Evolutionary conservation across 2,888 invertebrate species (phyloP).

Genomic region (Theristus sp.): DNA sequence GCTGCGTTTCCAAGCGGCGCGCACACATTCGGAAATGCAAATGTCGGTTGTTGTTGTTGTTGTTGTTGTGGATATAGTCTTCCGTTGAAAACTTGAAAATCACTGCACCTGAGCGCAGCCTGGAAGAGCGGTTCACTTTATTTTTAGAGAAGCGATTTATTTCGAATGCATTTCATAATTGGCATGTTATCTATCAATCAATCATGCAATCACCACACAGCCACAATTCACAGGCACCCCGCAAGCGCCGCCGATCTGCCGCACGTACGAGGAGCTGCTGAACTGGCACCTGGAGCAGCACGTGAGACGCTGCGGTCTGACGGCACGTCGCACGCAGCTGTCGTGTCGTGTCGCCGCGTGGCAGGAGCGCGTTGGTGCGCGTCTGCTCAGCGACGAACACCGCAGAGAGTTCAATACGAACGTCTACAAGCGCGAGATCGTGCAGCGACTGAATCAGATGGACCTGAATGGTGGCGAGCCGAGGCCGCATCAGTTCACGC

Average conservation of each 20-base stretch:
- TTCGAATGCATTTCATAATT: too few relatives aligned
- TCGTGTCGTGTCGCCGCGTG: neutral
- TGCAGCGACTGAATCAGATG: neutral
- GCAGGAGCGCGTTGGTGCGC: neutral
- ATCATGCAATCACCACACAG: too few relatives aligned
- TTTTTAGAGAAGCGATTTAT: too few relatives aligned
- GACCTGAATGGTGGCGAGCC: neutral
- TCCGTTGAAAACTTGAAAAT: too few relatives aligned
- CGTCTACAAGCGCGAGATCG: neutral
- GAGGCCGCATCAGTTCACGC: neutral
- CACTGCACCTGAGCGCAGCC: too few relatives aligned
- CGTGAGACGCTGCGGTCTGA: neutral
- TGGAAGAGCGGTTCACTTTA: too few relatives aligned
- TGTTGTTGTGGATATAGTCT: too few relatives aligned
- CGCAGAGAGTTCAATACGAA: neutral
- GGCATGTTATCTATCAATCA: too few relatives aligned
- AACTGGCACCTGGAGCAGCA: neutral
- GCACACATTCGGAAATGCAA: too few relatives aligned
- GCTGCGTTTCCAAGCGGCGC: too few relatives aligned
- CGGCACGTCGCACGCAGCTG: neutral
- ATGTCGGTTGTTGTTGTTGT: too few relatives aligned
- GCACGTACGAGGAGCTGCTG: neutral
- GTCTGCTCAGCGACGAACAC: neutral
- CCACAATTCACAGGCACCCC: neutral
- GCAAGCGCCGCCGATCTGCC: neutral